Evolutionary conservation across 2,888 invertebrate genomes (phyloP), one percentile per base, ranked within the genome.

Genomic region (Hipparchia semele): DNA sequence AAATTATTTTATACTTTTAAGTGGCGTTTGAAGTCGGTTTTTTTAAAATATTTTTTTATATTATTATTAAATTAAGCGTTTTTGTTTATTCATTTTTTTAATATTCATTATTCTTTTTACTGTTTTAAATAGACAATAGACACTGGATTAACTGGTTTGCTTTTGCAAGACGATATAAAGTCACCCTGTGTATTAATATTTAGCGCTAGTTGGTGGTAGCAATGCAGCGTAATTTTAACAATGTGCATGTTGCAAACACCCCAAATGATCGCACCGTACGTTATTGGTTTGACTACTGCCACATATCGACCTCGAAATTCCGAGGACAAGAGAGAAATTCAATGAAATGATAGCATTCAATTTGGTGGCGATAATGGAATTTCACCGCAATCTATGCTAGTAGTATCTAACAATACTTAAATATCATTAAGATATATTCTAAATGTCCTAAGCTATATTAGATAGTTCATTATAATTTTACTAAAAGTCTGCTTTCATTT

Each of bases 401-500:
- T 64, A 23, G 3, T 1, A 23, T 2, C 33, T 64, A 51, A 33
- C 6, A 46, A 45, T 46, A 61, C 7, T 61, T 13, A n/a, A 45
- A 12, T 56, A n/a, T 56, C 6, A 6, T 56, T 13, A 56, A 56
- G 56, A 56, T 56, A 8, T 10, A 8, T 51, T 51, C 3, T 39
- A 2, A 39, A 4, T 39, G 39, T 39, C 39, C 39, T 39, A 39
- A 39, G 39, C 39, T 39, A 5, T 1, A 39, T 39, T 2, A 4
- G 39, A 39, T 4, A 4, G 1, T 39, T 39, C 39, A 39, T 39
- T 39, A 39, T 5, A 39, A 39, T 39, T 39, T 39, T 5, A 39
- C 39, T 4, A 39, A 39, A 39, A 39, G 39, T 39, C 39, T 39
- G 53, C 65, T 74, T 75, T 79, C 79, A 80, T 70, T 54, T 68